A percentile compares a stretch with the other conserved stretches of the same genome.
Evolutionary conservation across 1,140 invertebrate genomes (phyloP).

Genomic region (Spodoptera litura): DNA sequence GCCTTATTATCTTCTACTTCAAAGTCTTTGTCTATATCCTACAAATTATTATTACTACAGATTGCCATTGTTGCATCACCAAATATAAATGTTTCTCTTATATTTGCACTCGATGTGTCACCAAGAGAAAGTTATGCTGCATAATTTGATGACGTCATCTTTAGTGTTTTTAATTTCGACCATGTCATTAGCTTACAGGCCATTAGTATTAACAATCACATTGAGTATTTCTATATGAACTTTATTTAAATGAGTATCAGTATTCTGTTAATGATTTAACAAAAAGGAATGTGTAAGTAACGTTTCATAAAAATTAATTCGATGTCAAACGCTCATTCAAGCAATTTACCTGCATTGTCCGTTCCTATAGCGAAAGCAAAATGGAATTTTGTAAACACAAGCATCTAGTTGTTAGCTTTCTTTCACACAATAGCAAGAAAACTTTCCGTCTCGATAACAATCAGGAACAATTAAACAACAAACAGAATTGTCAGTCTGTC

Average conservation of each 20-base stretch:
- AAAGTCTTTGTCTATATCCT: too few relatives aligned
- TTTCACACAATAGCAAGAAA: slow-evolving; percentile 34
- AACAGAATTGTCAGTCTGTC: slow-evolving; percentile 34
- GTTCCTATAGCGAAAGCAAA: background rate
- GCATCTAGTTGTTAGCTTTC: slow-evolving; percentile 9
- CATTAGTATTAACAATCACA: too few relatives aligned
- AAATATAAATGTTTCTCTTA: background rate
- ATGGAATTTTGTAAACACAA: slow-evolving; percentile 9
- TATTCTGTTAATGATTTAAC: too few relatives aligned
- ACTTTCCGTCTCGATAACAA: slow-evolving; percentile 29
- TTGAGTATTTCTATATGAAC: too few relatives aligned
- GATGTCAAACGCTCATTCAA: too few relatives aligned
- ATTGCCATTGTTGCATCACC: background rate
- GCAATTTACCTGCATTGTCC: background rate
- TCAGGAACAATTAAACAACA: slow-evolving; percentile 36
- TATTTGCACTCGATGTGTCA: slow-evolving; percentile 16
- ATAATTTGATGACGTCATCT: slow-evolving; percentile 1
- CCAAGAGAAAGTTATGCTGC: background rate
- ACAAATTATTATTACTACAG: too few relatives aligned
- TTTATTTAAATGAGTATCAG: too few relatives aligned
- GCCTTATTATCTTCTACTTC: too few relatives aligned
- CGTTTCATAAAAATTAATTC: too few relatives aligned
- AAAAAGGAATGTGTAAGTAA: too few relatives aligned
- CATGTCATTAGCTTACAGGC: too few relatives aligned
- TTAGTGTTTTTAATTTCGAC: background rate